Evolutionary conservation across 2,113 vertebrate genomes (phyloP).

Genomic region (Cyphomyrus plagiostoma): DNA sequence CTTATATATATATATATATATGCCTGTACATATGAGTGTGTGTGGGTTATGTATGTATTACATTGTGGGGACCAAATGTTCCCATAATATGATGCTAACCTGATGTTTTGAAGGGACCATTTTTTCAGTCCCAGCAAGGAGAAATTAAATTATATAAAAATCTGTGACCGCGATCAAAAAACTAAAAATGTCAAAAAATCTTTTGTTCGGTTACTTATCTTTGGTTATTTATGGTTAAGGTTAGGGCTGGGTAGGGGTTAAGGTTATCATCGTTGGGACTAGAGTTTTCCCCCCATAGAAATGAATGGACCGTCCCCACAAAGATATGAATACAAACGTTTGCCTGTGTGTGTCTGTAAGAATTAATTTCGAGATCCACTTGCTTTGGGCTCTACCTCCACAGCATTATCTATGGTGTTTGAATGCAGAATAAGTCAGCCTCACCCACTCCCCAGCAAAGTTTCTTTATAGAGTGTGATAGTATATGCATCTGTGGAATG

Average conservation of each 20-base stretch:
- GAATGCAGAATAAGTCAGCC: neutral
- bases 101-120: neutral
- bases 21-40: neutral
- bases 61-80: neutral
- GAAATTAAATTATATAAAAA: neutral
- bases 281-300: neutral
- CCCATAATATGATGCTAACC: neutral
- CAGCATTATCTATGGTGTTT: neutral
- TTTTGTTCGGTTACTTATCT: neutral
- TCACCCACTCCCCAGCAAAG: neutral
- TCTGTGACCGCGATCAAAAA: neutral
- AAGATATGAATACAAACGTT: neutral
- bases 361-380: neutral
- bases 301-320: neutral
- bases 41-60: neutral
- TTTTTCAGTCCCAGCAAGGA: neutral
- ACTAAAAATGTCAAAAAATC: neutral
- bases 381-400: neutral
- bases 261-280: neutral
- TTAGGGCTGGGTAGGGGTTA: neutral
- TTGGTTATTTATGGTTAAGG: neutral
- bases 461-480: neutral
- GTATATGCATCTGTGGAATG: neutral
- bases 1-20: neutral
- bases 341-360: neutral